phyloP scores from a whole-genome alignment of 1,140 invertebrate genomes.

The Chrysopa pallens region DNA sequence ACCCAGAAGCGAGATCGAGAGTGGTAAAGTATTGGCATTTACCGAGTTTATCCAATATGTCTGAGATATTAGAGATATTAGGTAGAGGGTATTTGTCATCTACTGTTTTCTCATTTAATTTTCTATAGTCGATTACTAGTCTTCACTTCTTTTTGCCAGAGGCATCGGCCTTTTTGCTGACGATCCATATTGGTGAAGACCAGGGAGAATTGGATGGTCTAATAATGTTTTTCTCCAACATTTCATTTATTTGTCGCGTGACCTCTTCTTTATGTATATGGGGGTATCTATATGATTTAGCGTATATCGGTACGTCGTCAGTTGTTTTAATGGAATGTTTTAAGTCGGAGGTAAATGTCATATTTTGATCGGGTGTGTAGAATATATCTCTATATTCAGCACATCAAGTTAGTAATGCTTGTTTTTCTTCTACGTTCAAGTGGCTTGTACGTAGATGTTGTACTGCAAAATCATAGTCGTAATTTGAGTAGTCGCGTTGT shows the following conservation, averaged over 20 bases:
- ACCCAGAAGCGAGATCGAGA: conserved; percentile 25
- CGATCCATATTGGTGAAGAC: conserved; percentile 12
- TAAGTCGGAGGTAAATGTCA: conserved; percentile 5
- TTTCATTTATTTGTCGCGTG: conserved; percentile 9
- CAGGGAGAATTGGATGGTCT: conserved; percentile 12
- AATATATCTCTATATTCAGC: conserved; percentile 5
- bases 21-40: conserved; percentile 23
- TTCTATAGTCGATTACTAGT: conserved; percentile 22
- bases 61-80: conserved; percentile 26
- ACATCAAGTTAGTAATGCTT: conserved; percentile 2
- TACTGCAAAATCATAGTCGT: neutral
- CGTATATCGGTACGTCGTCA: conserved; percentile 7
- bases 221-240: conserved; percentile 12
- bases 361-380: conserved; percentile 1
- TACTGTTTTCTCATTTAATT: conserved; percentile 22
- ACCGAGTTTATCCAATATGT: conserved; percentile 22
- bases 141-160: conserved; percentile 16
- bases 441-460: conserved; percentile 4
- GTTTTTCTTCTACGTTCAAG: conserved; percentile 7
- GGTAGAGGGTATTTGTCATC: conserved; percentile 30
- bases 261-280: conserved; percentile 11
- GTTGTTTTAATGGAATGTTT: conserved; percentile 10
- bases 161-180: conserved; percentile 16
- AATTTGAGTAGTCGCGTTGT: too few relatives aligned
- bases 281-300: conserved; percentile 11